Conservation (phyloP, 2,888 invertebrate genomes). For the Drosophila neonasuta region DNA sequence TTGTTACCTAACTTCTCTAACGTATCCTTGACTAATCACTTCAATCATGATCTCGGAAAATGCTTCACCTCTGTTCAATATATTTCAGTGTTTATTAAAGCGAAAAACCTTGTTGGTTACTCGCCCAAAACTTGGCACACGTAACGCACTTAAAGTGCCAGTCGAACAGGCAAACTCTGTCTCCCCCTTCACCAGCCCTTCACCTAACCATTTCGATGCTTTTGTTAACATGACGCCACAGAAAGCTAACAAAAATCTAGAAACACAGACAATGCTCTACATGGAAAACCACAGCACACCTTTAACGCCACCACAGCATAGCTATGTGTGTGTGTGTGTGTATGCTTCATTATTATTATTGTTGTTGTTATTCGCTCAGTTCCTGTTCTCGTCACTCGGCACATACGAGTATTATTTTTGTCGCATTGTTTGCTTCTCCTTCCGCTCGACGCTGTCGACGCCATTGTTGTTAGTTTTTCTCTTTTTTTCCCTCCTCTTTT, state of each 20-base stretch:
- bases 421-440: constrained; percentile 70
- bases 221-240: constrained; percentile 70
- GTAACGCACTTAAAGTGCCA: constrained; percentile 36
- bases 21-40: not conserved
- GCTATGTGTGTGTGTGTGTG: constrained; percentile 29
- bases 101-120: constrained; percentile 11
- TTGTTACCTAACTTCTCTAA: not conserved
- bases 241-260: constrained; percentile 67
- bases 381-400: constrained; percentile 41
- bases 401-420: constrained; percentile 64
- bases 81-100: constrained; percentile 25
- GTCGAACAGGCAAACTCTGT: constrained; percentile 4
- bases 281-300: constrained; percentile 51
- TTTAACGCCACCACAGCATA: constrained; percentile 50
- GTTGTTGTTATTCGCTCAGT: constrained; percentile 51
- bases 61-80: not conserved
- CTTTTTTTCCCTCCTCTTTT: constrained; percentile 22
- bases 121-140: constrained; percentile 2
- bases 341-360: constrained; percentile 49
- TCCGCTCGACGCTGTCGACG: constrained; percentile 54
- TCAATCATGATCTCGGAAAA: not conserved
- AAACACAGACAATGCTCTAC: constrained; percentile 19
- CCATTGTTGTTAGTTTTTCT: constrained; percentile 61
- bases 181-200: not conserved
- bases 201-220: constrained; percentile 50